Evolutionary conservation across 2,888 invertebrate species (phyloP).

Genomic region (Temnothorax rugatulus): DNA sequence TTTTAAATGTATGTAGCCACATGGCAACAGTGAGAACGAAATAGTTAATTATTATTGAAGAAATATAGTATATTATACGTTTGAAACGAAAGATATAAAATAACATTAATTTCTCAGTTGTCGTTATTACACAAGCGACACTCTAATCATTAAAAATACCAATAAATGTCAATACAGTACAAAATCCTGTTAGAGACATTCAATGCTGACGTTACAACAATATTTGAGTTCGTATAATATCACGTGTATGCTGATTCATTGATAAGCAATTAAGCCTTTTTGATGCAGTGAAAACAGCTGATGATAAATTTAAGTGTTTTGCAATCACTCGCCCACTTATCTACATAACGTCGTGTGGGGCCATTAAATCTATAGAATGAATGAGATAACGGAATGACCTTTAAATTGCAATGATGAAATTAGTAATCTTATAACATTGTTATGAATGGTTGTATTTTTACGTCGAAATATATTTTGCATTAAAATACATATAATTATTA

Average conservation of each 20-base stretch:
- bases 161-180: neutral
- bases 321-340: neutral
- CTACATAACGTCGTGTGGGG: neutral
- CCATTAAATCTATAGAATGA: neutral
- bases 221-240: neutral
- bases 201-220: neutral
- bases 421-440: neutral
- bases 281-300: neutral
- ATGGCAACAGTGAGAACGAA: neutral
- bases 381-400: neutral
- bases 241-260: neutral
- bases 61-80: neutral
- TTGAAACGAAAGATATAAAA: neutral
- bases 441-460: neutral
- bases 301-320: conserved; percentile 15
- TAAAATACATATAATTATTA: neutral
- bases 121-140: neutral
- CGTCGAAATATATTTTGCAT: neutral
- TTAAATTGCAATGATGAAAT: neutral
- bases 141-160: neutral
- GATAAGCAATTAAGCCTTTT: conserved; percentile 11
- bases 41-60: neutral
- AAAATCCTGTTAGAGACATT: neutral
- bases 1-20: no score
- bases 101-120: neutral